A percentile compares a stretch with the other conserved stretches of the same genome.
These are phyloP conservation scores for Camelus bactrianus DNA, from an alignment of 2,113 vertebrate genomes.

Conservation along the genomic window DNA sequence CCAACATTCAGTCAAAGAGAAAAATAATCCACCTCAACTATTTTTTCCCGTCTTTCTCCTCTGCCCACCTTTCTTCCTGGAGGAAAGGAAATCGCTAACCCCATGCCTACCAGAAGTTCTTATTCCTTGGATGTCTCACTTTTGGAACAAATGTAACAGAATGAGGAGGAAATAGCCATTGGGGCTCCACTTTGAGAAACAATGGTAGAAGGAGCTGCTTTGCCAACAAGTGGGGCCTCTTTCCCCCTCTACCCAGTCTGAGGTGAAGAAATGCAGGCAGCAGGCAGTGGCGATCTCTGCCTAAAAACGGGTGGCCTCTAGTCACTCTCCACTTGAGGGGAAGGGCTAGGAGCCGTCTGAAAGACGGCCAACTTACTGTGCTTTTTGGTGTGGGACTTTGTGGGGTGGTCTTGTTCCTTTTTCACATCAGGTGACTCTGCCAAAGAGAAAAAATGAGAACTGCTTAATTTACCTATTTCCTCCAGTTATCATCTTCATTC, in stretches of 20 bases:
- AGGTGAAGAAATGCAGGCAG: not conserved
- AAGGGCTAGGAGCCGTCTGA: not conserved
- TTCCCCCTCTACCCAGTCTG: not conserved
- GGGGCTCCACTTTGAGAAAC: not conserved
- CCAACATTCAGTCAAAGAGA: not conserved
- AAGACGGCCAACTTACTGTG: conserved; percentile 92
- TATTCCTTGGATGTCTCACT: not conserved
- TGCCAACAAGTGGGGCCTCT: not conserved
- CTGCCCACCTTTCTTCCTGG: not conserved
- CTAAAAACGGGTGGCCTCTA: not conserved
- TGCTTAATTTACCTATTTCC: conserved; percentile 72
- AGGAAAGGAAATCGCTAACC: not conserved
- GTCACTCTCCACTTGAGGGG: not conserved
- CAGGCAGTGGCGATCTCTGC: not conserved
- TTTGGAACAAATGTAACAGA: not conserved
- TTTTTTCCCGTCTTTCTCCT: not conserved
- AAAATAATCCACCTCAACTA: not conserved
- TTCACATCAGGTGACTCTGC: conserved; percentile 90
- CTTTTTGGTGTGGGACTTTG: conserved; percentile 92
- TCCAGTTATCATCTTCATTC: conserved; percentile 8
- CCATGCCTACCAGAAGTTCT: not conserved
- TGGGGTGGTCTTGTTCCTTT: conserved; percentile 88
- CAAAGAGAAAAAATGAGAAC: conserved; percentile 77
- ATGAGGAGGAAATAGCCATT: not conserved
- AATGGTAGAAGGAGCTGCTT: too few species aligned